Evolutionary conservation across 2,797 vertebrate species (phyloP), one percentile per base, ranked within the genome.

Genomic region (Amazonetta brasiliensis): DNA sequence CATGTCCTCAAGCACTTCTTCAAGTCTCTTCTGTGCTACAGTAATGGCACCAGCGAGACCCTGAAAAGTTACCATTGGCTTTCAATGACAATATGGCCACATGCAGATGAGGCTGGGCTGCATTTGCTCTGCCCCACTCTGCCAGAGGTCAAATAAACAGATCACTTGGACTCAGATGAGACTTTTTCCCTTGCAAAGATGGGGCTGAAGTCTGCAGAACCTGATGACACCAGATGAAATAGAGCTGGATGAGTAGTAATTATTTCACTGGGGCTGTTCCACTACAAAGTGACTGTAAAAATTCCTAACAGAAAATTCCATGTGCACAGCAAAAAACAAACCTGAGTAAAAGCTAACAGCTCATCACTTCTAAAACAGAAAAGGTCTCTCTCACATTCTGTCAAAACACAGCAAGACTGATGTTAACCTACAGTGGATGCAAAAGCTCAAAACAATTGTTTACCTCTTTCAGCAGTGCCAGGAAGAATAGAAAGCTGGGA

Each of bases 61-160:
- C 5, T 21, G 6, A 22, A 25, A 31, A 71, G 31, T 25, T 18
- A 22, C 12, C 20, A 1, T 16, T 71, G 3, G 21, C 1, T 0
- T 67, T 79, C 62, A 26, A 0, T n/a, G 54, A 14, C 17, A 8
- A 22, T 14, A 5, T 23, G 35, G 17, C 50, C 52, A 84, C 11
- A 33, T 6, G 39, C 9, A 56, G 21, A 3, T 8, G 43, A 62
- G 46, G 19, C 17, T 91, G 35, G 6, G n/a, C 54, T 75, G 30
- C 62, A 41, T 17, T 83, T 75, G 9, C 44, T 48, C 78, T 52
- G 62, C n/a, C 6, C 12, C 26, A 12, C 48, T 39, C 37, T 88
- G 21, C 60, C 71, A 28, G 6, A 52, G 60, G 48, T 75, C 37
- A 46, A 37, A 37, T 26, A 18, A 92, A 80, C 0, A 1, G 8